Percentiles rank a stretch among this genome's conserved stretches.
These are phyloP conservation scores for Potorous gilbertii DNA, from an alignment of 2,797 vertebrate species.

Conservation along the genomic window DNA sequence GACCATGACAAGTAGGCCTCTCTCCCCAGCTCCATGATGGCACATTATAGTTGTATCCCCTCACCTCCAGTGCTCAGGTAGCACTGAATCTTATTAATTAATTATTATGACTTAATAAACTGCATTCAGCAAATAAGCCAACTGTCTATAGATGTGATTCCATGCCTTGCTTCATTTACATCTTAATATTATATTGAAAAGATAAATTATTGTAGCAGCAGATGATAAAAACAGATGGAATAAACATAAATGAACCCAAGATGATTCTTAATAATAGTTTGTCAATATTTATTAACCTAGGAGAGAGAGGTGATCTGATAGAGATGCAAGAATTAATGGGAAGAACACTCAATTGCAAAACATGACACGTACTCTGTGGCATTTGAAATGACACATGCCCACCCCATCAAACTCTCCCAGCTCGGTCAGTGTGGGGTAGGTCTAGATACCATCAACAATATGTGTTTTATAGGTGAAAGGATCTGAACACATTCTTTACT, in stretches of 20 bases:
- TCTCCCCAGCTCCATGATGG: background rate
- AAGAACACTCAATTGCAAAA: background rate
- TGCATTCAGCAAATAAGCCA: too few relatives aligned
- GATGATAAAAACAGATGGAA: too few relatives aligned
- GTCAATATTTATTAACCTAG: background rate
- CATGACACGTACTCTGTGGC: background rate
- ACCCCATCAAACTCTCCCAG: background rate
- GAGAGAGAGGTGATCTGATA: background rate
- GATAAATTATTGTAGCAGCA: too few relatives aligned
- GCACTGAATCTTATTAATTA: background rate
- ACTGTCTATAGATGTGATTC: too few relatives aligned
- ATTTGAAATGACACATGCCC: background rate
- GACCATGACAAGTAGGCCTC: background rate
- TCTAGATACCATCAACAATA: background rate
- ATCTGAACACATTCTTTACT: background rate
- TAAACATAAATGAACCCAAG: too few relatives aligned
- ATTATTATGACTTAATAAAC: too few relatives aligned
- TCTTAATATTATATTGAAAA: too few relatives aligned
- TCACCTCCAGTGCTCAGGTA: background rate
- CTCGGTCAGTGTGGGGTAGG: too few relatives aligned
- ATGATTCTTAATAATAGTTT: background rate
- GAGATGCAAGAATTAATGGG: background rate
- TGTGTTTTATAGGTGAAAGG: background rate
- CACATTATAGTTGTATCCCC: background rate
- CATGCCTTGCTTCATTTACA: too few relatives aligned